Percentiles rank a stretch among this genome's conserved stretches.
These are phyloP conservation scores for Geotrupes spiniger DNA, from an alignment of 2,888 invertebrate species.

Conservation along the genomic window DNA sequence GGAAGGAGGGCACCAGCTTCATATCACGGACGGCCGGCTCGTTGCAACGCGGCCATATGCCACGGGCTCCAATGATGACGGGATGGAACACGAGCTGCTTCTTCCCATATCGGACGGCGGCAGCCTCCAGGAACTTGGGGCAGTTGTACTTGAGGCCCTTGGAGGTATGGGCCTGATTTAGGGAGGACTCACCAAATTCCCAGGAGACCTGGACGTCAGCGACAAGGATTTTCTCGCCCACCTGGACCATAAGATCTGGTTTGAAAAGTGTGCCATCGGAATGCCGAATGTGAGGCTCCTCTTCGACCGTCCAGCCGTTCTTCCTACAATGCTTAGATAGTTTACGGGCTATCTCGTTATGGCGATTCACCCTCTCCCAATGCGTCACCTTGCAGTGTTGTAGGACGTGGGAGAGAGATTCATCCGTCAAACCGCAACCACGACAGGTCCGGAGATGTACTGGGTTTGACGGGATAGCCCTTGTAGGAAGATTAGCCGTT, in stretches of 20 bases:
- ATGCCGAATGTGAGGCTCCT: conserved; percentile 29
- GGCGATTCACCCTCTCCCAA: conserved; percentile 20
- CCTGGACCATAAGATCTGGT: conserved; percentile 26
- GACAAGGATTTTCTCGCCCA: conserved; percentile 1
- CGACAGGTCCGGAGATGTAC: conserved; percentile 14
- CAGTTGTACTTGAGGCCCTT: conserved; percentile 17
- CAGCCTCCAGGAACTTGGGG: conserved; percentile 5
- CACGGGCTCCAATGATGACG: conserved; percentile 20
- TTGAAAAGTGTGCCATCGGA: conserved; percentile 27
- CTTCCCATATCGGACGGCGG: conserved; percentile 6
- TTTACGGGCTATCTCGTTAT: conserved; percentile 26
- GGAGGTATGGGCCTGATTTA: conserved; percentile 13
- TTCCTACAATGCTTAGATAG: conserved; percentile 19
- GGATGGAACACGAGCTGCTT: conserved; percentile 6
- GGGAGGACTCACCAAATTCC: conserved; percentile 14
- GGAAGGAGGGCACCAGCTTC: too few species aligned
- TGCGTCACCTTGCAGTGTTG: conserved; percentile 23
- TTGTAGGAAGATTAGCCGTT: conserved; percentile 19
- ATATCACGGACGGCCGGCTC: neutral
- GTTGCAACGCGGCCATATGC: conserved; percentile 20
- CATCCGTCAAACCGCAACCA: conserved; percentile 16
- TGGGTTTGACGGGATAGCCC: conserved; percentile 20
- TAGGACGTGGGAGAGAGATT: conserved; percentile 23
- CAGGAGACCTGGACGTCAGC: conserved; percentile 23
- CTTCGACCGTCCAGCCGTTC: conserved; percentile 19